Base-by-base conservation (phyloP, 2,797 vertebrate species). In the Alouatta caraya region DNA sequence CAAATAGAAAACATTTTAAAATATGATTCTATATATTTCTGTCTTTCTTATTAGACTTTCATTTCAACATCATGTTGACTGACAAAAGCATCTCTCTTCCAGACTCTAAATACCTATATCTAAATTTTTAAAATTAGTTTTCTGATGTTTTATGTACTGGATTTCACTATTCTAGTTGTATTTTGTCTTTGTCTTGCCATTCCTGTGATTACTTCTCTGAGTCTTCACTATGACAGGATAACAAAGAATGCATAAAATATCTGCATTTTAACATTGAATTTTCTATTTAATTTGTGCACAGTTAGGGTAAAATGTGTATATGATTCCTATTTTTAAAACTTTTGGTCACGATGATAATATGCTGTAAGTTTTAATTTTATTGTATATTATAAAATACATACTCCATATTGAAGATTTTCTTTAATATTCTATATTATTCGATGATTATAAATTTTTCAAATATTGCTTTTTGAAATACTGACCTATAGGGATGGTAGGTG, bases 91-190 rank as follows among this genome's bases (percentile, higher is more conserved):
- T 84, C 22, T 86, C 50, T 93, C 55, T 70, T 81, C 17, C 55
- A 92, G 52, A 75, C 48, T 94, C 26, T 83, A 89, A 94, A 93
- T 73, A 21, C 28, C 12, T 64, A 57, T 4, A 50, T 22, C 3
- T 8, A 94, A 55, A 95, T 93, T 93, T 93, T 76, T 97, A 37
- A 83, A 90, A 94, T 93, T 86, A 95, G 30, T 73, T 39, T 91
- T 28, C 64, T 87, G 73, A 81, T 86, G 17, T 64, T 96, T 91
- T 48, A 81, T 70, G 37, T 86, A 39, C 37, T 59, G 13, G 2
- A 83, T 96, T 89, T 96, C 46, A 80, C 26, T 33, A 33, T 26
- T 57, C 10, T 26, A 86, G 72, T 24, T 70, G 0, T n/a, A 22
- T 39, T 97, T 82, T 42, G 42, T 96, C 55, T 96, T 88, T 93